A percentile compares a stretch with the other conserved stretches of the same genome.
phyloP scores from a whole-genome alignment of 2,797 vertebrate species.

The Enteromius fasciolatus region DNA sequence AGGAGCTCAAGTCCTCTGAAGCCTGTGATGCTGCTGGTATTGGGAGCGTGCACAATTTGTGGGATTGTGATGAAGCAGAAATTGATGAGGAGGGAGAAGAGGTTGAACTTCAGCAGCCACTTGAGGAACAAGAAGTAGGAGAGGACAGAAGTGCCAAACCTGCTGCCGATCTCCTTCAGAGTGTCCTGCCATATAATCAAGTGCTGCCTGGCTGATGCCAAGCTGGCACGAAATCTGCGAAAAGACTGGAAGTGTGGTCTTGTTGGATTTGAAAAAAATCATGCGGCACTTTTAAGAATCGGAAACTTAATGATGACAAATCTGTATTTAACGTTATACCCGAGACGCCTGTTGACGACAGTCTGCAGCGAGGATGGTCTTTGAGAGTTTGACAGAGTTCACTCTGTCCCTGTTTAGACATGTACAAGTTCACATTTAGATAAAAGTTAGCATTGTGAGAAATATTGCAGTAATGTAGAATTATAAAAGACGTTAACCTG shows the following conservation, averaged over 20 bases:
- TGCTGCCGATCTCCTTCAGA: conserved; percentile 89
- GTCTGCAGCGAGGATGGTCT: conserved; percentile 63
- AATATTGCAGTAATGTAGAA: neutral
- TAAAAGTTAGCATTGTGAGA: conserved; percentile 46
- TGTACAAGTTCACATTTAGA: conserved; percentile 11
- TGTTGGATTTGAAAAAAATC: neutral
- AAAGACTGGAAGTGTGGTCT: conserved; percentile 72
- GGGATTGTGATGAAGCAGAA: conserved; percentile 92
- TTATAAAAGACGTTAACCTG: conserved; percentile 74
- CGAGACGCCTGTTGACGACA: conserved; percentile 73
- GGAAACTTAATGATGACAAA: neutral
- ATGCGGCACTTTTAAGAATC: neutral
- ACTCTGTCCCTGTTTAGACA: conserved; percentile 78
- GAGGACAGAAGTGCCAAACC: conserved; percentile 91
- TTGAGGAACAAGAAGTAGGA: conserved; percentile 92
- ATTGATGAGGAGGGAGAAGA: conserved; percentile 91
- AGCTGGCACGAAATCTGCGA: conserved; percentile 72
- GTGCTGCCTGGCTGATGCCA: conserved; percentile 69
- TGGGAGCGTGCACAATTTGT: conserved; percentile 74
- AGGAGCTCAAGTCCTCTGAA: conserved; percentile 91
- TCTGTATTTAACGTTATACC: conserved; percentile 74
- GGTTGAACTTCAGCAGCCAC: conserved; percentile 92
- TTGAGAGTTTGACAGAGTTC: conserved; percentile 73
- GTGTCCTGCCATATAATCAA: conserved; percentile 82
- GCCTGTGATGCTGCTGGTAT: conserved; percentile 63